Percentiles rank a stretch among this genome's conserved stretches.
Evolutionary conservation across 2,797 vertebrate species (phyloP).

Genomic region (Myotis planiceps): DNA sequence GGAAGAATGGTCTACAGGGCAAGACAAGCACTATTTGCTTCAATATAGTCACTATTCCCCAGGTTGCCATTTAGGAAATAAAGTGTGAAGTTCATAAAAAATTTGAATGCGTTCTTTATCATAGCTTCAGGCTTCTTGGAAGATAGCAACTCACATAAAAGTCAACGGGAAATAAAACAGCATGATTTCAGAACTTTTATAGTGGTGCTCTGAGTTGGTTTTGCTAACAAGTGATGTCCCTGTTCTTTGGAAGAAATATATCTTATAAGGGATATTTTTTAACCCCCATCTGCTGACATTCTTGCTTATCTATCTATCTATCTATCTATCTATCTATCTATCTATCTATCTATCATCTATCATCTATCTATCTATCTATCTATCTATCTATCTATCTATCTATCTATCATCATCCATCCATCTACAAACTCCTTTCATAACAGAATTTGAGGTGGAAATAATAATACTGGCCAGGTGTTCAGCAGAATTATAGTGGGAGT

Average conservation of each 20-base stretch:
- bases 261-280: background rate
- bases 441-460: background rate
- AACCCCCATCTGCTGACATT: background rate
- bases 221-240: background rate
- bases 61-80: conserved; percentile 46
- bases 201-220: background rate
- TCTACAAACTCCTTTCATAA: background rate
- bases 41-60: conserved; percentile 31
- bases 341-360: background rate
- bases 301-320: background rate
- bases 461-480: background rate
- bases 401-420: background rate
- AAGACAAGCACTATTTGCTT: conserved; percentile 27
- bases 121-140: background rate
- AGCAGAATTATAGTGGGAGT: background rate
- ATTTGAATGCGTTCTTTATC: background rate
- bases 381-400: background rate
- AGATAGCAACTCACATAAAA: background rate
- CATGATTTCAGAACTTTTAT: background rate
- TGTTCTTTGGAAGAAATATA: background rate
- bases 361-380: background rate
- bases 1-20: conserved; percentile 34
- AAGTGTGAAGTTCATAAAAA: conserved; percentile 63
- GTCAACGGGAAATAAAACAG: background rate
- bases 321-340: background rate